Evolutionary conservation across 1,140 invertebrate species (phyloP), one percentile per base, ranked within the genome.

Genomic region (Drosophila truncata): DNA sequence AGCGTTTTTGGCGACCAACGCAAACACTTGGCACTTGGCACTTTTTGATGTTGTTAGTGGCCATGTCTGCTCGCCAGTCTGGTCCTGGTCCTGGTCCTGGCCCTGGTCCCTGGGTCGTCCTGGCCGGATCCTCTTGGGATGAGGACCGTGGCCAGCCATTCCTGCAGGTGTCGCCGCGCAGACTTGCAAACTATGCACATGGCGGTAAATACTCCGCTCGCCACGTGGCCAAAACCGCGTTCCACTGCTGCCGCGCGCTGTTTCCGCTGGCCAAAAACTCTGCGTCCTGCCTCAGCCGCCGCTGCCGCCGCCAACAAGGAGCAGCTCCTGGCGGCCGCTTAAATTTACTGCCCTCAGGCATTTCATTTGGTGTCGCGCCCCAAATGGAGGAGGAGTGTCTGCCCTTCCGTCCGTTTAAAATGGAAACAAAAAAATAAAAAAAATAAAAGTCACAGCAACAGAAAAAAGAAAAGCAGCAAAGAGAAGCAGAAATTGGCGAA

Each of bases 151-250:
- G 27, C 55, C 14, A 37, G 54, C 31, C 23, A 64, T 83, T 88
- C 84, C 84, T 74, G 84, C 80, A 87, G 84, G 84, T 87, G 84
- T 87, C 80, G 84, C 59, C 80, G 80, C 84, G 78, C 80, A 84
- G 80, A 88, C 85, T 84, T 84, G 72, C 80, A 88, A 88, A 88
- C 84, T 88, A 88, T 88, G 84, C 84, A 88, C 84, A 88, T 90
- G 85, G 84, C 84, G 84, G 85, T 88, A 88, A 88, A 88, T 88
- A 88, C 84, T 84, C 64, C 23, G 57, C 55, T 80, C 84, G 77
- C 84, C 80, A 84, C 80, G 76, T 80, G 83, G 77, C 67, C 74
- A 35, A 67, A 64, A 78, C 59, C 75, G 55, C 37, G 66, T 67
- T 70, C 66, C 66, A 67, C 65, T 44, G 66, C 44, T 23, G 42